A percentile compares a stretch with the other conserved stretches of the same genome.
phyloP scores from a whole-genome alignment of 2,113 vertebrate genomes.

The Nothoprocta pentlandii region DNA sequence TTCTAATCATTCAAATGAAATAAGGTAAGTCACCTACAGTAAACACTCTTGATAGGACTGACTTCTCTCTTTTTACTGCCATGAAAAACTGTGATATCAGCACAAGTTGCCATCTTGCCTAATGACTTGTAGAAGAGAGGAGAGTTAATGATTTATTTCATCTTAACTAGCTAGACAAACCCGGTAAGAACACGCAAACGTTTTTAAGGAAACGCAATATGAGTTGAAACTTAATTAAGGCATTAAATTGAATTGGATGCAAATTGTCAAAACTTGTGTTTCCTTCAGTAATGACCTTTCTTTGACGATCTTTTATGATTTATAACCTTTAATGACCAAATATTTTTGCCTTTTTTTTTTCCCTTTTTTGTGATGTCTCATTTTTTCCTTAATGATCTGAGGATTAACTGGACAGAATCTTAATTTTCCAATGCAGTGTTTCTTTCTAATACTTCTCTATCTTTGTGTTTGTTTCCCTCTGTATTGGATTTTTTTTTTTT shows the following conservation, averaged over 20 bases:
- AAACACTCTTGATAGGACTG: background rate
- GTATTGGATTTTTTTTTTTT: background rate
- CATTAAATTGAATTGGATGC: background rate
- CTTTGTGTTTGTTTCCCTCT: background rate
- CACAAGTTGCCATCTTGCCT: background rate
- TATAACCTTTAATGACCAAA: background rate
- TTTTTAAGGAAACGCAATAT: background rate
- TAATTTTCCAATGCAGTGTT: background rate
- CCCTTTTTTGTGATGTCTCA: background rate
- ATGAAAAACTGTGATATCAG: accelerated
- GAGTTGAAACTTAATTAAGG: background rate
- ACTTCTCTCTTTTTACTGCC: background rate
- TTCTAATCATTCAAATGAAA: background rate
- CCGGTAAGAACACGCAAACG: background rate
- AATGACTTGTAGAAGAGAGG: background rate
- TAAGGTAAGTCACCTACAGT: background rate
- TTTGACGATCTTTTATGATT: background rate
- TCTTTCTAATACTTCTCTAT: background rate
- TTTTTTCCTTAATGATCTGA: background rate
- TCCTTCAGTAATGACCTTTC: background rate
- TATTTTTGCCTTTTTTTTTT: background rate
- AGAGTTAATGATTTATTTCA: background rate
- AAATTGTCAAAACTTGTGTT: background rate
- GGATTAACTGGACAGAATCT: background rate
- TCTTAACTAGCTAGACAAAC: background rate